Evolutionary conservation across 2,797 vertebrate species (phyloP).

Genomic region (Pterois miles): DNA sequence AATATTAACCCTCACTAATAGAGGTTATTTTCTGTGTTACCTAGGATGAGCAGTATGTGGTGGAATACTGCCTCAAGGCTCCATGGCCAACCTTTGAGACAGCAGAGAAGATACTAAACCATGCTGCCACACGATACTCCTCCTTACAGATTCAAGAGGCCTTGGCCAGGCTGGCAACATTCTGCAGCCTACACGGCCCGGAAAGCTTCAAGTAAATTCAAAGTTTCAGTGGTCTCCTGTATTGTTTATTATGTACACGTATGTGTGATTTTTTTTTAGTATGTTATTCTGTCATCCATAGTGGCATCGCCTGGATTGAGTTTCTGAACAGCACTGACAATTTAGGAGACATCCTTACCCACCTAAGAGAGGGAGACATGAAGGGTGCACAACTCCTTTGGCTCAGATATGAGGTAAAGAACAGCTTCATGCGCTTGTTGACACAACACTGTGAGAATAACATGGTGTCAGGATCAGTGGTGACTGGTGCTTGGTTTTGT

Average conservation of each 20-base stretch:
- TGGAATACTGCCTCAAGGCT: slow-evolving; percentile 92
- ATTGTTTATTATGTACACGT: neutral
- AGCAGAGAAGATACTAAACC: slow-evolving; percentile 92
- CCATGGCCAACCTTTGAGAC: slow-evolving; percentile 94
- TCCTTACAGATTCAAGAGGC: slow-evolving; percentile 88
- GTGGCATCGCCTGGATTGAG: slow-evolving; percentile 93
- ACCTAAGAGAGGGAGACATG: slow-evolving; percentile 88
- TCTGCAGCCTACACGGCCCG: slow-evolving; percentile 89
- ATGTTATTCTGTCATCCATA: slow-evolving; percentile 57
- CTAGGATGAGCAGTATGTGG: slow-evolving; percentile 94
- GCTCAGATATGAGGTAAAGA: slow-evolving; percentile 91
- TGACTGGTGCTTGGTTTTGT: slow-evolving; percentile 24
- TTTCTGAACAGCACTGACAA: slow-evolving; percentile 91
- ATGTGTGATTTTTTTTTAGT: neutral
- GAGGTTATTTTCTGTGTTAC: neutral
- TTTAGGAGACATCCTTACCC: slow-evolving; percentile 85
- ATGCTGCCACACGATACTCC: slow-evolving; percentile 79
- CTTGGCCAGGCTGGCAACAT: slow-evolving; percentile 90
- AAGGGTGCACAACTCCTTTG: slow-evolving; percentile 92
- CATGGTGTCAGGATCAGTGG: neutral
- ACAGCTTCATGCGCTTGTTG: neutral
- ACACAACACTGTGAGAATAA: neutral
- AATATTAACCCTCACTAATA: neutral
- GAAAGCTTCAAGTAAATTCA: slow-evolving; percentile 90
- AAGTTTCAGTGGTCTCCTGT: neutral